A percentile compares a stretch with the other conserved stretches of the same genome.
Conservation (phyloP, 2,888 invertebrate genomes). For the Empis livida region DNA sequence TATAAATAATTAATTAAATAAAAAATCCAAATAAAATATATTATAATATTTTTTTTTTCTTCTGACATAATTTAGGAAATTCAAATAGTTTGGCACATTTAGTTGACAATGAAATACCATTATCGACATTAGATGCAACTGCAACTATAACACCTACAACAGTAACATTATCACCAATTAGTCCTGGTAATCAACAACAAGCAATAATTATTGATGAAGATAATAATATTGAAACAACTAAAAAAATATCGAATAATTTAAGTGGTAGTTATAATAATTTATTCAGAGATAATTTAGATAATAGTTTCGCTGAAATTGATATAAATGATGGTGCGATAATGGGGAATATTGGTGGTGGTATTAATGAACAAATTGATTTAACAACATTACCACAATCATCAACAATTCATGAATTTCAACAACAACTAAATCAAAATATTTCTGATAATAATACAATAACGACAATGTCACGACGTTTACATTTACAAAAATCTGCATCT, state of each 20-base stretch:
- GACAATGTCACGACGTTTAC: background rate
- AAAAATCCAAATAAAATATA: constrained; percentile 10
- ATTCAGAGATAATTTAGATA: constrained; percentile 30
- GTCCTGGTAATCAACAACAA: background rate
- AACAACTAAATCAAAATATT: background rate
- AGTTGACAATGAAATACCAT: constrained; percentile 49
- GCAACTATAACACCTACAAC: constrained; percentile 9
- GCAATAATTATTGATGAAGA: constrained; percentile 23
- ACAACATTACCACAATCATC: background rate
- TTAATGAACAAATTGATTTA: background rate
- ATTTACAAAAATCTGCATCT: constrained; percentile 23
- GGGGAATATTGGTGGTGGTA: constrained; percentile 5
- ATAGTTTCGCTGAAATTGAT: constrained; percentile 9
- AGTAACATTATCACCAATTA: background rate
- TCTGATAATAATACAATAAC: background rate
- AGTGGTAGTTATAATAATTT: constrained; percentile 35
- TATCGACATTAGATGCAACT: constrained; percentile 33
- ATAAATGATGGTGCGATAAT: constrained; percentile 2
- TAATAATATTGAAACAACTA: constrained; percentile 27
- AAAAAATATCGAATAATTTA: constrained; percentile 27
- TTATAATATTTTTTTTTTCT: constrained; percentile 7
- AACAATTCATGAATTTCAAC: background rate
- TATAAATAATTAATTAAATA: too few species aligned
- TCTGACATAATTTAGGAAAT: constrained; percentile 39
- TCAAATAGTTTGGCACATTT: constrained; percentile 53